Evolutionary conservation across 2,797 vertebrate species (phyloP), one percentile per base, ranked within the genome.

Genomic region (Echeneis naucrates): DNA sequence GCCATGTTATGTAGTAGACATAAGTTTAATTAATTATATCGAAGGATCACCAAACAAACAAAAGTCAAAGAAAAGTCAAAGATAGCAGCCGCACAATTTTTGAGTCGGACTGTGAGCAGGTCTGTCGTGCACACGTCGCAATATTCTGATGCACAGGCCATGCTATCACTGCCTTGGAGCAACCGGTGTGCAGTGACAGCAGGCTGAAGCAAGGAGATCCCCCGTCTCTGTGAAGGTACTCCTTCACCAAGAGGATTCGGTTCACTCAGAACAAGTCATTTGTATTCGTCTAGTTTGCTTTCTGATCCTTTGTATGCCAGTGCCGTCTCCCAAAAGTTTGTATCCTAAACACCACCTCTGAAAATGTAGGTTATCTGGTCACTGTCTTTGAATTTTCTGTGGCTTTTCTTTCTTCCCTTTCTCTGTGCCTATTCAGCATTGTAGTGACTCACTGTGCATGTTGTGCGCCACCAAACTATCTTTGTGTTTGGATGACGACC

Each of bases 101-200:
- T 53, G 59, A 84, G 78, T 72, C 16, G 69, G 80, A 85, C 76
- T 79, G 77, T 55, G 75, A 92, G 87, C 70, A 11, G 66, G 68
- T 57, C 82, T 82, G 87, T 89, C n/a, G n/a, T n/a, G n/a, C n/a
- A n/a, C n/a, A n/a, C n/a, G n/a, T n/a, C n/a, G n/a, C n/a, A n/a
- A n/a, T n/a, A n/a, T n/a, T n/a, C n/a, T n/a, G n/a, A n/a, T n/a
- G n/a, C n/a, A n/a, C n/a, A n/a, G n/a, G n/a, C n/a, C n/a, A n/a
- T n/a, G n/a, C n/a, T n/a, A n/a, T n/a, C n/a, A n/a, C n/a, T n/a
- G n/a, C n/a, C n/a, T n/a, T n/a, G n/a, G n/a, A n/a, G n/a, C n/a
- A n/a, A n/a, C n/a, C n/a, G n/a, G 80, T 63, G 70, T 74, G 74
- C 71, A 88, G 84, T 83, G 90, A 89, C 90, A 90, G 81, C 63